Percentiles rank a stretch among this genome's conserved stretches.
Conservation (phyloP, 92 coral and sea anemone genomes). For the Meandrina meandrites region DNA sequence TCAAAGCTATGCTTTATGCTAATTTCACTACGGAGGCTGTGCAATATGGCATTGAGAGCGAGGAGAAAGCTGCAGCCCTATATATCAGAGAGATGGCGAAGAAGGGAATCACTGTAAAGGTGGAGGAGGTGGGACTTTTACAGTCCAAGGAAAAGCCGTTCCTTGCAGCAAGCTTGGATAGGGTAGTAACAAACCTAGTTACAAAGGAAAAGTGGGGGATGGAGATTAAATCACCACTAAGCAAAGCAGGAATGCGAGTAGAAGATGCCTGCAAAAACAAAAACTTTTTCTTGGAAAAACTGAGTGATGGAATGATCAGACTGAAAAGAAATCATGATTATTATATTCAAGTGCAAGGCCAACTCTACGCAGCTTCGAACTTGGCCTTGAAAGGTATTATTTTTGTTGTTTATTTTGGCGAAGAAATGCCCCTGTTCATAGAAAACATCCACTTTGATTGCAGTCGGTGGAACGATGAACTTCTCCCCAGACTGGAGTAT, state of each 20-base stretch:
- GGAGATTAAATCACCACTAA: conserved; percentile 54
- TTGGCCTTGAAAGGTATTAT: conserved; percentile 4
- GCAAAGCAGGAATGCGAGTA: conserved; percentile 52
- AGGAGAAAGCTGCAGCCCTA: conserved; percentile 9
- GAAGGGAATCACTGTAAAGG: conserved; percentile 9
- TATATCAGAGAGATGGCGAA: conserved; percentile 13
- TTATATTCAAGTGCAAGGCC: conserved; percentile 36
- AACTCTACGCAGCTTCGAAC: conserved; percentile 13
- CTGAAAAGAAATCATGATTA: conserved; percentile 30
- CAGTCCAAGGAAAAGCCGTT: conserved; percentile 40
- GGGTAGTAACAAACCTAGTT: conserved; percentile 22
- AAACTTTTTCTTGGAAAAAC: conserved; percentile 30
- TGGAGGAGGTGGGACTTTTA: conserved; percentile 52
- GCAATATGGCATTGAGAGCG: too few relatives aligned
- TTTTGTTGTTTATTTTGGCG: conserved; percentile 20
- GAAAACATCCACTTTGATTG: conserved; percentile 27
- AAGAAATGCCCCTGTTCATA: conserved; percentile 26
- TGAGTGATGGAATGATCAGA: conserved; percentile 20
- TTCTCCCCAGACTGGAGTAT: conserved; percentile 56
- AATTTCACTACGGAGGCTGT: neutral
- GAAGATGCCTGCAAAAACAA: conserved; percentile 40
- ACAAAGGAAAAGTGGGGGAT: conserved; percentile 49
- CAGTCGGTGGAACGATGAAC: conserved; percentile 24
- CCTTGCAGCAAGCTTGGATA: conserved; percentile 44
- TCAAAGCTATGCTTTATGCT: conserved; percentile 16